Evolutionary conservation across 2,797 vertebrate genomes (phyloP).

Genomic region (Hippopotamyrus pictus): DNA sequence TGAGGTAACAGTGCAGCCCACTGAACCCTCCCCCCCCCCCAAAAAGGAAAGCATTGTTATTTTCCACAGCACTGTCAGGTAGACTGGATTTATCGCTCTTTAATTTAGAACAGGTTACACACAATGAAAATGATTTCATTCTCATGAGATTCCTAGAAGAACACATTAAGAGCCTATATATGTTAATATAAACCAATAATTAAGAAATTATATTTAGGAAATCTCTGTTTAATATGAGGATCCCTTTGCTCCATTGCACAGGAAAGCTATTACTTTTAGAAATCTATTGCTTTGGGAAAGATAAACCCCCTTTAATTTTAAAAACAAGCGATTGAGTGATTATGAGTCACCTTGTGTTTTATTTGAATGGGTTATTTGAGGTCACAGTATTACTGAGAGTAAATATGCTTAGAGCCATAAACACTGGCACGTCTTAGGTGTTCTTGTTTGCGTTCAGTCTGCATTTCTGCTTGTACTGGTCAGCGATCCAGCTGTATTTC

Average conservation of each 20-base stretch:
- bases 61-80: not conserved
- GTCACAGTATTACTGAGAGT: not conserved
- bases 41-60: not conserved
- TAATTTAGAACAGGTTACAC: constrained; percentile 15
- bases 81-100: constrained; percentile 7
- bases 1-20: not conserved
- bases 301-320: not conserved
- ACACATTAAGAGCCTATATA: constrained; percentile 6
- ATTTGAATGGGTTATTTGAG: not conserved
- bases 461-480: not conserved
- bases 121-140: constrained; percentile 18
- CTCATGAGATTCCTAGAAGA: constrained; percentile 6
- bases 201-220: constrained; percentile 23
- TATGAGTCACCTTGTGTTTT: constrained; percentile 11
- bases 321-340: not conserved
- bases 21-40: not conserved
- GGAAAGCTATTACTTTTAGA: constrained; percentile 7
- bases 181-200: constrained; percentile 18
- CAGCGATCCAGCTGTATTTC: not conserved
- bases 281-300: not conserved
- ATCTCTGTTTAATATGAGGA: constrained; percentile 13
- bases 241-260: constrained; percentile 5
- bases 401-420: not conserved
- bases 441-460: not conserved
- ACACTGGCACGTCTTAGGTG: not conserved